Conservation (phyloP, 1,140 invertebrate species). For the Ceratina calcarata region DNA sequence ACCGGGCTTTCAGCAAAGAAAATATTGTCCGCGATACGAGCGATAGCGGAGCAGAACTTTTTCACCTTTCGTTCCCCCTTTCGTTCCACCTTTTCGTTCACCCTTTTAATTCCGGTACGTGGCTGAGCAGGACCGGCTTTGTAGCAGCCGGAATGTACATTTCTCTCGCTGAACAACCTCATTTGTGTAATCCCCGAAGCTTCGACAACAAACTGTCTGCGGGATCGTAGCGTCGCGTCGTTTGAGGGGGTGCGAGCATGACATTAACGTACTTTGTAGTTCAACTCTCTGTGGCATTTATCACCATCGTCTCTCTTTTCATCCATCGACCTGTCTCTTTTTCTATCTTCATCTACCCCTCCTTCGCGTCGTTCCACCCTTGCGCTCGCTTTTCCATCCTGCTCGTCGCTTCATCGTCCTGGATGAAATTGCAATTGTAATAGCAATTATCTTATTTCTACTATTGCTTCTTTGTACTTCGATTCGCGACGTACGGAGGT, state of each 20-base stretch:
- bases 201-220: slow-evolving; percentile 69
- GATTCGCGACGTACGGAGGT: slow-evolving; percentile 59
- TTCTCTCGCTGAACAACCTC: slow-evolving; percentile 68
- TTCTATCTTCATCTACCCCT: background rate
- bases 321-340: slow-evolving; percentile 7
- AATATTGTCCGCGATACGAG: slow-evolving; percentile 61
- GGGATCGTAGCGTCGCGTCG: slow-evolving; percentile 52
- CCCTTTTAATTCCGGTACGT: slow-evolving; percentile 59
- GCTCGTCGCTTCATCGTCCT: slow-evolving; percentile 44
- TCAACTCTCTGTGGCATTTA: slow-evolving; percentile 49
- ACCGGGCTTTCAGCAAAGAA: slow-evolving; percentile 64
- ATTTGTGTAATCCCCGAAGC: slow-evolving; percentile 71
- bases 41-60: slow-evolving; percentile 60
- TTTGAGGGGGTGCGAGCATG: slow-evolving; percentile 59
- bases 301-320: slow-evolving; percentile 5
- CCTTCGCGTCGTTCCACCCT: background rate
- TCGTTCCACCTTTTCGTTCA: slow-evolving; percentile 50
- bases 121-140: slow-evolving; percentile 57
- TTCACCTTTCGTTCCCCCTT: slow-evolving; percentile 47
- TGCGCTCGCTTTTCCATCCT: slow-evolving; percentile 22
- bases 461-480: slow-evolving; percentile 65
- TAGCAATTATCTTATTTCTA: slow-evolving; percentile 74
- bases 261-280: slow-evolving; percentile 72
- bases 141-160: slow-evolving; percentile 60
- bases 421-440: slow-evolving; percentile 73